Conservation (phyloP, 2,797 vertebrate species). For the Streptopelia turtur region DNA sequence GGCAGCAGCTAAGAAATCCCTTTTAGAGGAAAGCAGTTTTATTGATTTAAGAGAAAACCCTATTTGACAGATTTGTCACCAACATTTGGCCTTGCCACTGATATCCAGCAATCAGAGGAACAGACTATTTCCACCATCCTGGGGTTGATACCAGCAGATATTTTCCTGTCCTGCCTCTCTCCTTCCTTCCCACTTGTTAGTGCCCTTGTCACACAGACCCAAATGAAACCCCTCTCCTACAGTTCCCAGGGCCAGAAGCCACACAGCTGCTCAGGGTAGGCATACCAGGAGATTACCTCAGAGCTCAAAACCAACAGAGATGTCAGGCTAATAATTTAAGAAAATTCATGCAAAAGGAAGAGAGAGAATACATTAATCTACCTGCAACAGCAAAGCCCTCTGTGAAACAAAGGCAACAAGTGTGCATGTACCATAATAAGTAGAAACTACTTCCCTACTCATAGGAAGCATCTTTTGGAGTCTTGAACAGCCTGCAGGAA, state of each 20-base stretch:
- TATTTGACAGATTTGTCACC: neutral
- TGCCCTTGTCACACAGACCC: neutral
- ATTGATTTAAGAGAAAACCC: slow-evolving; percentile 12
- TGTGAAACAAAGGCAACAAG: neutral
- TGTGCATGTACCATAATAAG: fast-evolving
- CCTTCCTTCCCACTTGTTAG: neutral
- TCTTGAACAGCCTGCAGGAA: neutral
- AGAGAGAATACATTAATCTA: neutral
- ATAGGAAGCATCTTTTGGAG: neutral
- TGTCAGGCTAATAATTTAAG: neutral
- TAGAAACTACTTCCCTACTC: neutral
- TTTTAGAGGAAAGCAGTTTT: neutral
- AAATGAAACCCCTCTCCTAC: neutral
- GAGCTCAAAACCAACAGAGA: neutral
- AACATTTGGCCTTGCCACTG: neutral
- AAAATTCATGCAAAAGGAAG: neutral
- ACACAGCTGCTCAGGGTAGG: neutral
- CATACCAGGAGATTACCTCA: neutral
- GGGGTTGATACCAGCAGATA: neutral
- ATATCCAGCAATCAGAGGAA: neutral
- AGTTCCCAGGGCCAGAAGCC: neutral
- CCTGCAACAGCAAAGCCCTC: neutral
- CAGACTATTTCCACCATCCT: neutral
- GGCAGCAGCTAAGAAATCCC: neutral
- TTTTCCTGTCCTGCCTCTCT: neutral